Evolutionary conservation across 2,113 vertebrate species (phyloP).

Genomic region (Megaleporinus macrocephalus): DNA sequence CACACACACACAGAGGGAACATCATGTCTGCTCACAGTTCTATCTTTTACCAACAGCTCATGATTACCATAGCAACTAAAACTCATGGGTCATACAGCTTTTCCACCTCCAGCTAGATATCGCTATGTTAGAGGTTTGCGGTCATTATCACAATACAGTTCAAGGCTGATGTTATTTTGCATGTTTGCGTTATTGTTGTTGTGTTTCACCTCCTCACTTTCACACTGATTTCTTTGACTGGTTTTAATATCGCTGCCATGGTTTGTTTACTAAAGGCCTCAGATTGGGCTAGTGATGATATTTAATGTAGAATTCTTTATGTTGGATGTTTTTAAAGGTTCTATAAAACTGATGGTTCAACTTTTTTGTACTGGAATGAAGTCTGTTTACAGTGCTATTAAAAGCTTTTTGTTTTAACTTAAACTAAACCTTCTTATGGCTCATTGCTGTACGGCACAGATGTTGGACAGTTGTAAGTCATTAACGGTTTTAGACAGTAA

Average conservation of each 20-base stretch:
- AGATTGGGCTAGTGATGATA: conserved; percentile 22
- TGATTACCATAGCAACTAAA: conserved; percentile 19
- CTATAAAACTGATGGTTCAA: not conserved
- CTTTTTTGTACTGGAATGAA: conserved; percentile 52
- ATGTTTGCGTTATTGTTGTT: conserved; percentile 38
- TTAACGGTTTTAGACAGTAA: too few species aligned
- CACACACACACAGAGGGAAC: conserved; percentile 39
- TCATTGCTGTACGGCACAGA: too few species aligned
- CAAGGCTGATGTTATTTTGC: conserved; percentile 32
- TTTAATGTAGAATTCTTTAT: conserved; percentile 37
- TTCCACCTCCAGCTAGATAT: conserved; percentile 2
- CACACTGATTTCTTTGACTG: conserved; percentile 24
- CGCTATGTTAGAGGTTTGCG: conserved; percentile 21
- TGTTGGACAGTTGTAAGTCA: too few species aligned
- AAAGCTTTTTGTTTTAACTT: conserved; percentile 61
- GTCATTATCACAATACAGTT: not conserved
- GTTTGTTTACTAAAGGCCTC: conserved; percentile 38
- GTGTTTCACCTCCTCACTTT: not conserved
- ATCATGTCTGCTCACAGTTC: not conserved
- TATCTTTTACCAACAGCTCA: conserved; percentile 14
- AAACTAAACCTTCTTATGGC: not conserved
- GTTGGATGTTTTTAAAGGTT: conserved; percentile 48
- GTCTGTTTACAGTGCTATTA: conserved; percentile 69
- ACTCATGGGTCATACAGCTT: not conserved
- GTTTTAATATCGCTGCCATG: conserved; percentile 34